phyloP scores from a whole-genome alignment of 2,888 invertebrate species.

The Muscina levida region DNA sequence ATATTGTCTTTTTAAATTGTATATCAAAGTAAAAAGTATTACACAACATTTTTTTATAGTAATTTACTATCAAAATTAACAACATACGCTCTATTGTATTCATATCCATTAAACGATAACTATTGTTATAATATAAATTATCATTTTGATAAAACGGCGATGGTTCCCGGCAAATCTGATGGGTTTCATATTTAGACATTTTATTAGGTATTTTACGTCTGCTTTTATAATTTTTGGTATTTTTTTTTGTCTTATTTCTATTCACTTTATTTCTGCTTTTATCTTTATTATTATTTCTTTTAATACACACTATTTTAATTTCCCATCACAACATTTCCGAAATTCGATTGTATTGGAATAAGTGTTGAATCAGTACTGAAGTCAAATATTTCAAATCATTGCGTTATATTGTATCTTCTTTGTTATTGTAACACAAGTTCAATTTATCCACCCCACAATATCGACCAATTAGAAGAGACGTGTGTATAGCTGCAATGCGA shows the following conservation, averaged over 20 bases:
- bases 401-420: slow-evolving; percentile 44
- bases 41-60: no score
- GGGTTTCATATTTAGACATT: slow-evolving; percentile 67
- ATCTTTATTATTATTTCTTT: slow-evolving; percentile 31
- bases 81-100: slow-evolving; percentile 65
- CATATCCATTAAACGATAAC: slow-evolving; percentile 65
- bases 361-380: slow-evolving; percentile 54
- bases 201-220: slow-evolving; percentile 5
- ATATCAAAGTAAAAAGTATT: no score
- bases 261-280: slow-evolving; percentile 30
- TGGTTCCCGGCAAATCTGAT: slow-evolving; percentile 63
- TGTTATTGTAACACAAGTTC: slow-evolving; percentile 29
- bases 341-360: slow-evolving; percentile 34
- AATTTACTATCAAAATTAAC: no score
- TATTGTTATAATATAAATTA: slow-evolving; percentile 63
- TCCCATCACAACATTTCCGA: slow-evolving; percentile 29
- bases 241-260: neutral
- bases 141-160: slow-evolving; percentile 66
- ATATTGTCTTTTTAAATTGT: no score
- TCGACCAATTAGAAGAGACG: slow-evolving; percentile 39
- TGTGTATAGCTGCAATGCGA: slow-evolving; percentile 38
- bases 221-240: neutral
- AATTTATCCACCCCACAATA: slow-evolving; percentile 5
- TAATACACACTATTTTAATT: slow-evolving; percentile 27
- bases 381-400: slow-evolving; percentile 42